Conservation (phyloP, 2,113 vertebrate genomes). For the Eptesicus fuscus region DNA sequence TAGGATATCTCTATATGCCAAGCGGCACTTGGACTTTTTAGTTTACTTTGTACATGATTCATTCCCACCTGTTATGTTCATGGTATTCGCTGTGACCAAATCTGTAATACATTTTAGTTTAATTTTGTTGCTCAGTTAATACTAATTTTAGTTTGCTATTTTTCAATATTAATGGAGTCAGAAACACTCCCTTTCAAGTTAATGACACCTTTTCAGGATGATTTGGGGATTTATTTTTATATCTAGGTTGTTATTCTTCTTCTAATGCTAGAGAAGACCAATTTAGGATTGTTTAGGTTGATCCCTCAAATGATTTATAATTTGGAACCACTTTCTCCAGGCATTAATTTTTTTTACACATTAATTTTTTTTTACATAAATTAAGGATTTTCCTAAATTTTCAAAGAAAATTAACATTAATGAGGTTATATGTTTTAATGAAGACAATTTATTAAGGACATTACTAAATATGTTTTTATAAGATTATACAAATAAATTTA, state of each 20-base stretch:
- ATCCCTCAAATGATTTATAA: background rate
- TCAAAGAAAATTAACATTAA: background rate
- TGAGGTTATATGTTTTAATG: background rate
- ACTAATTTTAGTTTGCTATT: conserved; percentile 31
- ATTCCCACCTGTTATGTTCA: background rate
- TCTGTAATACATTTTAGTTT: background rate
- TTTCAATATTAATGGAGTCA: background rate
- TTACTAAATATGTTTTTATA: background rate
- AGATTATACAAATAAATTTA: background rate
- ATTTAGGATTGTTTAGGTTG: background rate
- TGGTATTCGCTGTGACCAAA: background rate
- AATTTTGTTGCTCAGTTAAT: background rate
- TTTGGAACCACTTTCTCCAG: background rate
- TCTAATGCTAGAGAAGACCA: background rate
- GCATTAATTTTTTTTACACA: background rate
- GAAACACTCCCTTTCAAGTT: background rate
- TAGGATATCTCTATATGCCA: background rate
- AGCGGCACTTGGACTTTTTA: background rate
- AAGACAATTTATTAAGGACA: background rate
- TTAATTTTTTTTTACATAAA: background rate
- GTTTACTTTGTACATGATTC: background rate
- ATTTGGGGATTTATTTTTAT: conserved; percentile 32
- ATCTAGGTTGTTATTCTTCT: conserved; percentile 9
- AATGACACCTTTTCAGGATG: conserved; percentile 13
- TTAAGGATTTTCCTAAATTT: background rate